Percentiles rank a stretch among this genome's conserved stretches.
These are phyloP conservation scores for Bradysia coprophila DNA, from an alignment of 1,140 invertebrate genomes.

Conservation along the genomic window DNA sequence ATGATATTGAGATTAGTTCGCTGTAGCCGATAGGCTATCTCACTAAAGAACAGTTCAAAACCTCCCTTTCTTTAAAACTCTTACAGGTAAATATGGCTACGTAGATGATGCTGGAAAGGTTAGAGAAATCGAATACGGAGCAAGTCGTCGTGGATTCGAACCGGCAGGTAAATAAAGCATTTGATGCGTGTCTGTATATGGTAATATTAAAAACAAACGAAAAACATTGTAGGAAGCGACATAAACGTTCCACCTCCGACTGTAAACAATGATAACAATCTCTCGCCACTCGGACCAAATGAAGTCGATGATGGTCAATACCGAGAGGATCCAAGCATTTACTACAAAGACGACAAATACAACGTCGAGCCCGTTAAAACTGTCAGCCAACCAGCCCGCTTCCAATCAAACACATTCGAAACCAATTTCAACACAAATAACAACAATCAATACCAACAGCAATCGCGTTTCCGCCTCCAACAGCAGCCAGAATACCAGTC, in stretches of 20 bases:
- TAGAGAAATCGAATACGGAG: constrained; percentile 60
- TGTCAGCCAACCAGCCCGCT: constrained; percentile 21
- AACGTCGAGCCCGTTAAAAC: constrained; percentile 29
- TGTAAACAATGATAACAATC: constrained; percentile 26
- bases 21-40: no score
- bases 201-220: neutral
- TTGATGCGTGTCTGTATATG: neutral
- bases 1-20: no score
- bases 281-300: constrained; percentile 35
- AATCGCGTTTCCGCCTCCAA: constrained; percentile 10
- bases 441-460: constrained; percentile 11
- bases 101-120: constrained; percentile 55
- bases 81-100: constrained; percentile 36
- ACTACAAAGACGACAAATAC: constrained; percentile 52
- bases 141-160: constrained; percentile 51
- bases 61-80: neutral
- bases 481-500: constrained; percentile 14
- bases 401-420: constrained; percentile 9
- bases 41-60: constrained; percentile 30
- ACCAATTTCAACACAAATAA: constrained; percentile 14
- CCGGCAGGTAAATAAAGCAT: constrained; percentile 27
- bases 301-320: constrained; percentile 66
- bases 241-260: constrained; percentile 66
- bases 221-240: constrained; percentile 35
- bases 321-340: constrained; percentile 57